Percentiles rank a stretch among this genome's conserved stretches.
Conservation (phyloP, 2,888 invertebrate genomes). For the Salticus scenicus region DNA sequence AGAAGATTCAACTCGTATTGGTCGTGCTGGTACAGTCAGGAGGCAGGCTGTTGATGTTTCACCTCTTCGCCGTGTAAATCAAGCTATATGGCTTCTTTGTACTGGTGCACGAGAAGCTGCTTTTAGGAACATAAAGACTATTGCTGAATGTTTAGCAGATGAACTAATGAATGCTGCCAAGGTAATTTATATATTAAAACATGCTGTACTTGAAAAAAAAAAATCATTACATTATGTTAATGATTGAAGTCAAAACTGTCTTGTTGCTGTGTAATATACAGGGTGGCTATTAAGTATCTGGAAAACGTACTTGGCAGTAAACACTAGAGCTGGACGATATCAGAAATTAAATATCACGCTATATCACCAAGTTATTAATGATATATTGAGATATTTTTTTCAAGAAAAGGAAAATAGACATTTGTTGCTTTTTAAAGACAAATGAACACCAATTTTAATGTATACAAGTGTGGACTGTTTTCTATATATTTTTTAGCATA, state of each 20-base stretch:
- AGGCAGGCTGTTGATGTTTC: conserved; percentile 99
- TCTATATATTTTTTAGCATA: background rate
- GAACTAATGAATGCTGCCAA: conserved; percentile 99
- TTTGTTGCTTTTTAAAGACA: too few species aligned
- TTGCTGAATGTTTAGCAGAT: conserved; percentile 99
- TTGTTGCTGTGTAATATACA: too few species aligned
- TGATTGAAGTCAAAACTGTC: too few species aligned
- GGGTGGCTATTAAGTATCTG: too few species aligned
- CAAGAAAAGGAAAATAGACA: too few species aligned
- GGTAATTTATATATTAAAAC: conserved; percentile 79
- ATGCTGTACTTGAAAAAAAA: background rate
- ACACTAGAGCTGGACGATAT: too few species aligned
- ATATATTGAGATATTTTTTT: background rate
- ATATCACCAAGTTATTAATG: too few species aligned
- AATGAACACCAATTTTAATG: too few species aligned
- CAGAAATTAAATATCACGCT: too few species aligned
- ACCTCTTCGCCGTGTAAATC: conserved; percentile 97
- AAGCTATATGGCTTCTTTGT: conserved; percentile 99
- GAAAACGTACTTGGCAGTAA: too few species aligned
- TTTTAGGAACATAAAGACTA: conserved; percentile 99
- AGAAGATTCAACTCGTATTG: conserved; percentile 99
- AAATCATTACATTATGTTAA: too few species aligned
- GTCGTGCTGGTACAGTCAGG: conserved; percentile 99
- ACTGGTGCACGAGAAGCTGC: conserved; percentile 99
- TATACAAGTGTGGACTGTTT: too few species aligned